Base-by-base conservation (phyloP, 2,797 vertebrate genomes). In the Peromyscus melanophrys region DNA sequence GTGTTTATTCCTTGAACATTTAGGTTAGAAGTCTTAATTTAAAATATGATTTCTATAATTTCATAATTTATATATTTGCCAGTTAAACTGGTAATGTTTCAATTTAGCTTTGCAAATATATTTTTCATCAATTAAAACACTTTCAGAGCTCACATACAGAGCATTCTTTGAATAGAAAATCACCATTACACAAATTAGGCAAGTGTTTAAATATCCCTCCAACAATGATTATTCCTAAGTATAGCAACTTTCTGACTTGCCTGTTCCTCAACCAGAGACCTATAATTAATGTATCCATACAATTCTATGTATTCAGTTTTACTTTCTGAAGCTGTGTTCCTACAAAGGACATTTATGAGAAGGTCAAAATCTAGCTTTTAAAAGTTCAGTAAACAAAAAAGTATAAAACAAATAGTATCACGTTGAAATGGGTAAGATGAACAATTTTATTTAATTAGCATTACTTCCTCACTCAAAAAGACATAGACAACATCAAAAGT, bases 11-110 rank as follows among this genome's bases (percentile, higher is more conserved):
- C 90, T 89, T 3, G 1, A 88, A 90, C 25, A 96, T 91, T 96
- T 97, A 97, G 78, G 23, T 84, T 90, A 92, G 80, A 86, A 90
- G 85, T 90, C 69, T 96, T 92, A 96, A 97, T 98, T 96, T 96
- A 96, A 96, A 96, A 91, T 94, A 95, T 69, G 59, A 46, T 93
- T 40, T 29, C 43, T 40, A 82, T 97, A 96, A 96, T 95, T 93
- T 97, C 31, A 87, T 93, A 87, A 88, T 73, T 94, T 97, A 93
- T 91, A 67, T 81, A 84, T 87, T 91, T 67, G 75, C 94, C 96
- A 96, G 96, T 97, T 97, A 97, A 91, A 94, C 63, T 87, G 27
- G 65, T 49, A 96, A 95, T 94, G 63, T 86, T 96, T 93, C 40
- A 88, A 71, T 96, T 97, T 94, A 88, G 65, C 93, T 98, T 95